phyloP scores from a whole-genome alignment of 2,797 vertebrate species.

The Varecia variegata region DNA sequence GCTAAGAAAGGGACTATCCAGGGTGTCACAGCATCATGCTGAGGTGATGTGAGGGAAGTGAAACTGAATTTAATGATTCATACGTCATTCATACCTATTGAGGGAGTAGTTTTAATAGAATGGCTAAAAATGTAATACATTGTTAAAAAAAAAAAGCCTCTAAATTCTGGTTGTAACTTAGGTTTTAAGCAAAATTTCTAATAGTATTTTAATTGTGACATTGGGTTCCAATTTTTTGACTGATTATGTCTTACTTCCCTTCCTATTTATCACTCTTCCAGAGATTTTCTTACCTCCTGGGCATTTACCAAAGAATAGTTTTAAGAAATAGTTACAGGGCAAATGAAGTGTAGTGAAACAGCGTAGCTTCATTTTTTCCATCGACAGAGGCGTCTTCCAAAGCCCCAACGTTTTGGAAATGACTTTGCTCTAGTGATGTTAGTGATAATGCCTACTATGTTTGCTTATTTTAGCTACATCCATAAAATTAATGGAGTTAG shows the following conservation, averaged over 20 bases:
- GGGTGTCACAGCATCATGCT: background rate
- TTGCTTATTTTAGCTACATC: background rate
- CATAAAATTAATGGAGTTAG: background rate
- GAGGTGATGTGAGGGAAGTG: background rate
- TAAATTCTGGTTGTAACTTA: background rate
- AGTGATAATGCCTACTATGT: background rate
- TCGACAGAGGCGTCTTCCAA: background rate
- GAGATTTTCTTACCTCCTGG: background rate
- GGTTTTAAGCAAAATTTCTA: background rate
- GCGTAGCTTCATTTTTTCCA: background rate
- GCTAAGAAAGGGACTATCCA: background rate
- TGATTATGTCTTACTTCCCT: background rate
- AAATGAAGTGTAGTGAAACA: background rate
- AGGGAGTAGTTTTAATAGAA: background rate
- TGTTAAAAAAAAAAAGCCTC: background rate
- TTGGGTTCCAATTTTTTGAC: conserved; percentile 8
- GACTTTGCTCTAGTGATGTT: background rate
- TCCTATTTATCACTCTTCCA: background rate
- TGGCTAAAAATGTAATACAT: background rate
- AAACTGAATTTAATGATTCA: background rate
- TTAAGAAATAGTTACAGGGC: background rate
- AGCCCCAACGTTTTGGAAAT: background rate
- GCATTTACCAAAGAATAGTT: background rate
- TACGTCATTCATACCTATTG: background rate
- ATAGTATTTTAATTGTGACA: background rate